A percentile compares a stretch with the other conserved stretches of the same genome.
Evolutionary conservation across 2,888 invertebrate genomes (phyloP).

Genomic region (Stomorhina lunata): DNA sequence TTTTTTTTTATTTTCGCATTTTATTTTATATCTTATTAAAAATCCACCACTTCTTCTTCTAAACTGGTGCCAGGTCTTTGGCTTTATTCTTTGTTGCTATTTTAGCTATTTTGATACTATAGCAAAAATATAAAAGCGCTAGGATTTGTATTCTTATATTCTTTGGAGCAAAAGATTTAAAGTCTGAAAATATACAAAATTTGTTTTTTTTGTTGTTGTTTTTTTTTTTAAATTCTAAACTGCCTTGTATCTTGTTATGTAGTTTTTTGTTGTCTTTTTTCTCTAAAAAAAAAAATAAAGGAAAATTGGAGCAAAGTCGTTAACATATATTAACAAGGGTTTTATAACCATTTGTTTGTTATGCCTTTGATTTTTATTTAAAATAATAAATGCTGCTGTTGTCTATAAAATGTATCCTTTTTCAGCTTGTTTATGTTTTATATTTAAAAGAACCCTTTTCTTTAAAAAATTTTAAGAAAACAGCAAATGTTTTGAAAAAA

Average conservation of each 20-base stretch:
- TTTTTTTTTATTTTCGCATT: not conserved
- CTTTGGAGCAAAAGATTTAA: too few species aligned
- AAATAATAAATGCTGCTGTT: slow-evolving; percentile 20
- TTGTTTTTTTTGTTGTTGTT: slow-evolving; percentile 17
- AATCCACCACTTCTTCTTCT: slow-evolving; percentile 59
- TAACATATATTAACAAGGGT: slow-evolving; percentile 65
- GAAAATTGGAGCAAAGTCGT: slow-evolving; percentile 60
- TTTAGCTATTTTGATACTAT: slow-evolving; percentile 4
- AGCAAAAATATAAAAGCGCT: not conserved
- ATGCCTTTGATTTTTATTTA: slow-evolving; percentile 55
- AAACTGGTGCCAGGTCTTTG: slow-evolving; percentile 42
- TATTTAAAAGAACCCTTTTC: not conserved
- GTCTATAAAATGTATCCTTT: slow-evolving; percentile 7
- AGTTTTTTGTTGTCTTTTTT: slow-evolving; percentile 10
- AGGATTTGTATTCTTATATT: too few species aligned
- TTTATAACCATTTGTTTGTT: slow-evolving; percentile 53
- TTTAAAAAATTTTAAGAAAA: not conserved
- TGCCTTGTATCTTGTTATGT: not conserved
- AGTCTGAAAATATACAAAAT: too few species aligned
- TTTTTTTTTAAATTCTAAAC: not conserved
- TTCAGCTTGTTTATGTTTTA: not conserved
- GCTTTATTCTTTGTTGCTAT: not conserved
- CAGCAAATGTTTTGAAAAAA: too few species aligned
- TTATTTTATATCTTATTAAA: slow-evolving; percentile 57
- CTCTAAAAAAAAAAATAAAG: too few species aligned